Evolutionary conservation across 2,113 vertebrate genomes (phyloP).

Genomic region (Stomatorhinus ivindoensis): DNA sequence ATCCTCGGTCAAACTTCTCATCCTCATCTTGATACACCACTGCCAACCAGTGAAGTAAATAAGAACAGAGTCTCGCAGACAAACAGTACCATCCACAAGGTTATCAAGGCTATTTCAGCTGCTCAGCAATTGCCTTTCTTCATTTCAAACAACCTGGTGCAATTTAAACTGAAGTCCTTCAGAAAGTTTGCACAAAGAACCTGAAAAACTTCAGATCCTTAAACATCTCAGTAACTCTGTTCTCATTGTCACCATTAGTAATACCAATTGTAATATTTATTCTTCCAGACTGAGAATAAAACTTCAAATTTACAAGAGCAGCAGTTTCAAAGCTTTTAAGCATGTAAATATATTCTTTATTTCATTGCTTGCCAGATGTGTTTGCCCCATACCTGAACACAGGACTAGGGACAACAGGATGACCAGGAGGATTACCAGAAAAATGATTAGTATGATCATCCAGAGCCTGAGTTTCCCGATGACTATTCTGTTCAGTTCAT

Average conservation of each 20-base stretch:
- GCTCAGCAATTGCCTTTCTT: not conserved
- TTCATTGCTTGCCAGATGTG: not conserved
- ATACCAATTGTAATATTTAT: not conserved
- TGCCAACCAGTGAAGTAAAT: constrained; percentile 27
- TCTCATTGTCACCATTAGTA: not conserved
- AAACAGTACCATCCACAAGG: not conserved
- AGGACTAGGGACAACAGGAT: constrained; percentile 29
- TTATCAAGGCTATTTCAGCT: not conserved
- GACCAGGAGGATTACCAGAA: constrained; percentile 14
- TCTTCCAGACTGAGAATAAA: not conserved
- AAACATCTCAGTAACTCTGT: not conserved
- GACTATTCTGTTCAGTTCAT: constrained; percentile 25
- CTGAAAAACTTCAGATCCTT: not conserved
- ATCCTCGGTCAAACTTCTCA: constrained; percentile 42
- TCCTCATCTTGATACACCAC: constrained; percentile 44
- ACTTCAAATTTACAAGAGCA: not conserved
- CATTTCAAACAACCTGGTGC: not conserved
- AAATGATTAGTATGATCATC: constrained; percentile 38
- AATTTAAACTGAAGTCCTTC: not conserved
- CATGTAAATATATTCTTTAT: not conserved
- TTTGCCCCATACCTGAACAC: constrained; percentile 43
- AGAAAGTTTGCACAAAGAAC: not conserved
- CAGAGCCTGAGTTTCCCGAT: constrained; percentile 35
- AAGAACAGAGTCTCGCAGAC: not conserved
- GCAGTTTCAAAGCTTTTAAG: not conserved